These are phyloP conservation scores for Caenorhabditis afra DNA, from an alignment of 2,888 invertebrate genomes.

Conservation along the genomic window DNA sequence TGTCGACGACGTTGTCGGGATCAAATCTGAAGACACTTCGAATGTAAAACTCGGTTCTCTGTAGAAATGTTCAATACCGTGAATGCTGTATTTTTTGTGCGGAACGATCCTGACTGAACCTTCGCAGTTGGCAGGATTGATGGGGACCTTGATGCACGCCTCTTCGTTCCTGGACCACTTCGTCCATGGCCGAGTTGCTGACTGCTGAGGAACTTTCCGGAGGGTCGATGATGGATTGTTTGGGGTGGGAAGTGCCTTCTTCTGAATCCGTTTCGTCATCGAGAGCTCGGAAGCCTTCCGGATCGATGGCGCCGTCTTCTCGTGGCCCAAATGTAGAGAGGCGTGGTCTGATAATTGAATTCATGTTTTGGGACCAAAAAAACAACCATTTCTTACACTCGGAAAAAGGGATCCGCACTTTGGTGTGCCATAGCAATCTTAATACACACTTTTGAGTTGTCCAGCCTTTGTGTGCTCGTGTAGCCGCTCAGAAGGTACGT, in stretches of 20 bases:
- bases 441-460: conserved; percentile 95
- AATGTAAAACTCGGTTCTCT: not conserved
- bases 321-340: conserved; percentile 42
- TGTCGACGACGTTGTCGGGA: conserved; percentile 75
- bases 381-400: conserved; percentile 95
- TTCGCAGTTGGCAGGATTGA: conserved; percentile 45
- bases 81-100: conserved; percentile 69
- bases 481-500: conserved; percentile 96
- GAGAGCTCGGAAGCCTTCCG: conserved; percentile 44
- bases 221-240: conserved; percentile 25
- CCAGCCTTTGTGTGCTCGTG: conserved; percentile 90
- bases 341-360: conserved; percentile 37
- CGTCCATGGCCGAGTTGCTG: conserved; percentile 42
- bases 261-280: conserved; percentile 51
- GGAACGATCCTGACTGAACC: conserved; percentile 69
- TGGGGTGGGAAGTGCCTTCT: conserved; percentile 42
- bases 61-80: conserved; percentile 46
- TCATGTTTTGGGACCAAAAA: no score
- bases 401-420: conserved; percentile 95
- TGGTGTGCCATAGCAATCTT: conserved; percentile 94
- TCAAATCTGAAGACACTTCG: conserved; percentile 71
- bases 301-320: conserved; percentile 57
- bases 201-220: conserved; percentile 52
- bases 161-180: conserved; percentile 19
- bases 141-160: conserved; percentile 26